Evolutionary conservation across 2,113 vertebrate species (phyloP).

Genomic region (Microcebus griseorufus): DNA sequence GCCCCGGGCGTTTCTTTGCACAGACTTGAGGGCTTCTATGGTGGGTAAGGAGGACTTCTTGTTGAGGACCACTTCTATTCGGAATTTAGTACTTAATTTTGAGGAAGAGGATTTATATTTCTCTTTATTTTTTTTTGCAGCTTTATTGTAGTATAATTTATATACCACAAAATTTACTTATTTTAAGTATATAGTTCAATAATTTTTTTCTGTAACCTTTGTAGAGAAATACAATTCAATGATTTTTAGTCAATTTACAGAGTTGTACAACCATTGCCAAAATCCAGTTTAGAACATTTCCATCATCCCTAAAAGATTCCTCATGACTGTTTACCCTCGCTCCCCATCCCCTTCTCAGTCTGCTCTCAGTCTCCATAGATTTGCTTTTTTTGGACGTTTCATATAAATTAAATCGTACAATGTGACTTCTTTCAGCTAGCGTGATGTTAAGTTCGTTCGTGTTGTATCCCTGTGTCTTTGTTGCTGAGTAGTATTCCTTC

Average conservation of each 20-base stretch:
- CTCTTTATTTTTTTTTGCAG: neutral
- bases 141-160: neutral
- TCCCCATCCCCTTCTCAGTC: neutral
- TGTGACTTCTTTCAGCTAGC: neutral
- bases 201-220: too few relatives aligned
- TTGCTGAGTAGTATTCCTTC: neutral
- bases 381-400: neutral
- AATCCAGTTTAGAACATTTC: neutral
- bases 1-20: neutral
- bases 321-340: neutral
- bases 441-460: neutral
- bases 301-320: neutral
- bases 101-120: neutral
- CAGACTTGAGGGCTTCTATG: neutral
- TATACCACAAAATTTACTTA: neutral
- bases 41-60: neutral
- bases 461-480: too few relatives aligned
- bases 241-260: neutral
- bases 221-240: too few relatives aligned
- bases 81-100: neutral
- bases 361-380: too few relatives aligned
- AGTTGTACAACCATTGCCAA: neutral
- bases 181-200: too few relatives aligned
- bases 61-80: neutral
- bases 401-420: neutral